Percentiles rank a stretch among this genome's conserved stretches.
Conservation (phyloP, 1,140 invertebrate species). For the Whitmania pigra region DNA sequence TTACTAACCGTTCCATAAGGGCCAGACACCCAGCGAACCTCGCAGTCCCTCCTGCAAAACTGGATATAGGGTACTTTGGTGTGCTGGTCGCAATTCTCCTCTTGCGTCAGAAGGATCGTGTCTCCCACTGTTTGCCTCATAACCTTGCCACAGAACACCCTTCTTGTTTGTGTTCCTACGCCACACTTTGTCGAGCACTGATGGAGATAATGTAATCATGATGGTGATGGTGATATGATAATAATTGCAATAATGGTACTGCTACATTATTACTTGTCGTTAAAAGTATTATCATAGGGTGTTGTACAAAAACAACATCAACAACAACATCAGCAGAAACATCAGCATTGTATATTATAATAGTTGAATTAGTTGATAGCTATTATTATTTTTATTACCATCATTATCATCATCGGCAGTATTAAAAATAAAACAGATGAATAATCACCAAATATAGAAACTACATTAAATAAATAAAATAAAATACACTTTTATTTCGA, state of each 20-base stretch:
- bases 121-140: slow-evolving; percentile 43
- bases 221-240: slow-evolving; percentile 14
- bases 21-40: slow-evolving; percentile 62
- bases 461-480: not conserved
- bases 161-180: slow-evolving; percentile 54
- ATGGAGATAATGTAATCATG: slow-evolving; percentile 27
- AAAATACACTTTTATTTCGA: too few species aligned
- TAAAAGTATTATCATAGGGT: too few species aligned
- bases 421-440: too few species aligned
- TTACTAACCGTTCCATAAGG: slow-evolving; percentile 46
- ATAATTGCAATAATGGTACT: slow-evolving; percentile 9
- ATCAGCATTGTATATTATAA: too few species aligned
- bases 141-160: slow-evolving; percentile 63
- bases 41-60: slow-evolving; percentile 9
- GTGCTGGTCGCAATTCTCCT: slow-evolving; percentile 61
- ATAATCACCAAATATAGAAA: too few species aligned
- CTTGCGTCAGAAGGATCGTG: slow-evolving; percentile 30
- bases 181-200: slow-evolving; percentile 41
- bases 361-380: too few species aligned
- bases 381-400: too few species aligned
- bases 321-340: too few species aligned
- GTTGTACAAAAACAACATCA: too few species aligned
- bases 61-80: not conserved
- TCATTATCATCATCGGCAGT: too few species aligned
- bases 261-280: too few species aligned